Evolutionary conservation across 1,140 invertebrate genomes (phyloP), one percentile per base, ranked within the genome.

Genomic region (Stratiolaelaps scimitus): DNA sequence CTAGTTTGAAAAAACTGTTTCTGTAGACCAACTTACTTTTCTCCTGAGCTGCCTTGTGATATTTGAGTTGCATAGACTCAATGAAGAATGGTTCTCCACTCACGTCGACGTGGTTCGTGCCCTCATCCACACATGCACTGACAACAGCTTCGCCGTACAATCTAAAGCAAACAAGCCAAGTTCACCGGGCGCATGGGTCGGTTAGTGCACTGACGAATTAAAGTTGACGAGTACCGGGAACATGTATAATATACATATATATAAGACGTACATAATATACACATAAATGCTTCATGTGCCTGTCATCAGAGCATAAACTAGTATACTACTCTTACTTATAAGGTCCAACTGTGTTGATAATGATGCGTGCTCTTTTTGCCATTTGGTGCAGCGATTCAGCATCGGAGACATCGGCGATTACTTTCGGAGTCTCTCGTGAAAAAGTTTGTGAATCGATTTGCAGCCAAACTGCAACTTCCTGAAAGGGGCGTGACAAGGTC

Each of bases 111-210:
- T 94, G 85, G 78, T 91, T 83, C 0, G 90, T 84, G 68, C 81
- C 81, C 64, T 81, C 81, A 65, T 84, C 83, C 47, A 98, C 81
- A 70, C 91, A 93, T 4, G 90, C 87, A 72, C 85, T 85, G 0
- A 96, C 84, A n/a, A 97, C 86, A n/a, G 83, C 78, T 73, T 95
- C 89, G 2, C 93, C 93, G 77, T 83, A n/a, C n/a, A n/a, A n/a
- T n/a, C n/a, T 89, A 72, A 90, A 85, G 48, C 53, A 13, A 40
- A 40, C 34, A 40, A 40, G 10, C 10, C 34, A 40, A n/a, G n/a
- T 40, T 6, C 34, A 40, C 10, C 4, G 10, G 34, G 34, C 34
- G 10, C 34, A n/a, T n/a, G n/a, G n/a, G n/a, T n/a, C n/a, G n/a
- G n/a, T n/a, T n/a, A n/a, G n/a, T n/a, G n/a, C n/a, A n/a, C n/a